phyloP scores from a whole-genome alignment of 1,140 invertebrate genomes.

The Leptinotarsa defecta region DNA sequence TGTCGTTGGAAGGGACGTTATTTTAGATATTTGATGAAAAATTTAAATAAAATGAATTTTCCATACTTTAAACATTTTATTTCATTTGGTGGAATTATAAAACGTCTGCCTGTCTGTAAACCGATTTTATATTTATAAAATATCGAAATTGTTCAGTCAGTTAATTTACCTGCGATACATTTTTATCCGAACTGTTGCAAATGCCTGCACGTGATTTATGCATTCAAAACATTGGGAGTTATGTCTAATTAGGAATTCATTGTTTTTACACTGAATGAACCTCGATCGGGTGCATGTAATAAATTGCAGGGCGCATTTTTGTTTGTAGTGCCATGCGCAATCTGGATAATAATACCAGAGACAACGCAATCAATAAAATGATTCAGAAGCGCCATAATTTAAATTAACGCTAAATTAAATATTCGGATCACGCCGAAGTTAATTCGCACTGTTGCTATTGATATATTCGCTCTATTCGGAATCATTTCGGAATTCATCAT shows the following conservation, averaged over 20 bases:
- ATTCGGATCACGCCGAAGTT: slow-evolving; percentile 34
- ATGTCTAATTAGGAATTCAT: slow-evolving; percentile 29
- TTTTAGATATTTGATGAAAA: too few relatives aligned
- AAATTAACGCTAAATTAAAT: slow-evolving; percentile 47
- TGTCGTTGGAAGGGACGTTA: too few relatives aligned
- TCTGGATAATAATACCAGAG: slow-evolving; percentile 24
- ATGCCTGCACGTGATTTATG: slow-evolving; percentile 18
- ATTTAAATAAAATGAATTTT: too few relatives aligned
- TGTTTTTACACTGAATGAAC: slow-evolving; percentile 28
- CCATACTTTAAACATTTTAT: too few relatives aligned
- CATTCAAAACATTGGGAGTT: slow-evolving; percentile 20
- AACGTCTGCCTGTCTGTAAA: neutral
- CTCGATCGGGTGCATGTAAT: slow-evolving; percentile 17
- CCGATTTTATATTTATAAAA: neutral
- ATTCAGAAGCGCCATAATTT: slow-evolving; percentile 40
- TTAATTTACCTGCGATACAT: neutral
- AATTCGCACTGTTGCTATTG: slow-evolving; percentile 31
- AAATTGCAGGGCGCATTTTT: slow-evolving; percentile 24
- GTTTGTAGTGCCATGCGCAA: slow-evolving; percentile 27
- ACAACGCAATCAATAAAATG: slow-evolving; percentile 34
- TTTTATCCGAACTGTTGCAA: slow-evolving; percentile 3
- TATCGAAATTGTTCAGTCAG: neutral
- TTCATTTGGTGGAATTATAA: too few relatives aligned
- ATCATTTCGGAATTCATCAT: slow-evolving; percentile 20
- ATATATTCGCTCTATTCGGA: slow-evolving; percentile 30